Evolutionary conservation across 1,140 invertebrate genomes (phyloP).

Genomic region (Vollenhovia emeryi): DNA sequence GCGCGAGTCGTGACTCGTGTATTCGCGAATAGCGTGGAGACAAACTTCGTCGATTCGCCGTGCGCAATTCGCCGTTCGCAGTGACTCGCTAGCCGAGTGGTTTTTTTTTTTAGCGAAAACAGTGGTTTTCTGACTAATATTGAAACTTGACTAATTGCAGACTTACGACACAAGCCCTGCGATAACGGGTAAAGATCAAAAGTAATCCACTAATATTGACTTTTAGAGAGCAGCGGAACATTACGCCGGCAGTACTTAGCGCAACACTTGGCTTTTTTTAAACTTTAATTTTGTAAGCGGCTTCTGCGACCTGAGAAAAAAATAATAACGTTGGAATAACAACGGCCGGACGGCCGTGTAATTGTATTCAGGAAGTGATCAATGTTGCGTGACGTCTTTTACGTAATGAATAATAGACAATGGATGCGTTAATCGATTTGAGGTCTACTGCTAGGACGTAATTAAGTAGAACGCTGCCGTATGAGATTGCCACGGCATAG

Average conservation of each 20-base stretch:
- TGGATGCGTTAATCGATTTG: conserved; percentile 38
- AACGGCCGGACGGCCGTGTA: neutral
- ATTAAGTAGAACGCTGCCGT: conserved; percentile 22
- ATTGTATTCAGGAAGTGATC: conserved; percentile 31
- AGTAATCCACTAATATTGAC: too few relatives aligned
- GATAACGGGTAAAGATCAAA: too few relatives aligned
- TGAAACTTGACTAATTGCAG: too few relatives aligned
- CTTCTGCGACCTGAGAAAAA: conserved; percentile 17
- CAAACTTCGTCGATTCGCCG: too few relatives aligned
- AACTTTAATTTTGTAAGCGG: conserved; percentile 25
- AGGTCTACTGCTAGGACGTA: neutral
- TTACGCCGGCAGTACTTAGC: conserved; percentile 7
- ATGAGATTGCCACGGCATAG: neutral
- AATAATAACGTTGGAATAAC: conserved; percentile 31
- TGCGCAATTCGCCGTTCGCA: too few relatives aligned
- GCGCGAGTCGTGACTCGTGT: too few relatives aligned
- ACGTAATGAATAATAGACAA: conserved; percentile 27
- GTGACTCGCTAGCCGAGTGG: too few relatives aligned
- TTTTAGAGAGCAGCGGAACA: neutral
- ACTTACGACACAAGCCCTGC: too few relatives aligned
- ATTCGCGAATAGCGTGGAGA: too few relatives aligned
- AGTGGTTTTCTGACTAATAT: too few relatives aligned
- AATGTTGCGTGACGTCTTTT: conserved; percentile 37
- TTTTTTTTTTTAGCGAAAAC: too few relatives aligned
- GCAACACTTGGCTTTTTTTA: conserved; percentile 38